Evolutionary conservation across 2,113 vertebrate species (phyloP).

Genomic region (Channa maculata): DNA sequence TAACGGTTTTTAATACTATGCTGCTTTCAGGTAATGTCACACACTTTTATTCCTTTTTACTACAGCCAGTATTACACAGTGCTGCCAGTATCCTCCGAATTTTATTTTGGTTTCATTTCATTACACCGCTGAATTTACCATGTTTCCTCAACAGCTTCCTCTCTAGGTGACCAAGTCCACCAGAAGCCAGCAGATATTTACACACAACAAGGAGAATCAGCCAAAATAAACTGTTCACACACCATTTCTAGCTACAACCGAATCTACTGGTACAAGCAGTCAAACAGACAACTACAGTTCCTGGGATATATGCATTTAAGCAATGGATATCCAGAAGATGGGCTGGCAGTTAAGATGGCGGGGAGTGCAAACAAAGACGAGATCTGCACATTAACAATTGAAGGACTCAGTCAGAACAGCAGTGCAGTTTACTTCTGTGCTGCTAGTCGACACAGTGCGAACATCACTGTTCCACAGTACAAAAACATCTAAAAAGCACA

Average conservation of each 20-base stretch:
- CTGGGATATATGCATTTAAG: conserved; percentile 23
- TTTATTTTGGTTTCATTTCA: no score
- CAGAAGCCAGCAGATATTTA: conserved; percentile 41
- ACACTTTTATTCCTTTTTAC: no score
- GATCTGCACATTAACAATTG: not conserved
- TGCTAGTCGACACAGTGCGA: conserved; percentile 8
- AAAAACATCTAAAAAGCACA: not conserved
- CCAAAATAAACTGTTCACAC: conserved; percentile 46
- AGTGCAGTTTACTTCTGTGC: conserved; percentile 21
- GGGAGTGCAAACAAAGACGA: not conserved
- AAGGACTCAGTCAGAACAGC: no score
- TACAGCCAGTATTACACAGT: no score
- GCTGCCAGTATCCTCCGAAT: no score
- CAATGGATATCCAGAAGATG: conserved; percentile 9
- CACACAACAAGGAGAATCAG: not conserved
- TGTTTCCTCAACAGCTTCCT: no score
- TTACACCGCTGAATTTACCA: no score
- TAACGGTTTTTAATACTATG: no score
- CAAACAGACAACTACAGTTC: conserved; percentile 11
- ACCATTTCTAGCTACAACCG: not conserved
- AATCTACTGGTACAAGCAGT: conserved; percentile 63
- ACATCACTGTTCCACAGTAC: not conserved
- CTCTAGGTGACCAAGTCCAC: conserved; percentile 7
- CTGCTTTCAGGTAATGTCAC: no score
- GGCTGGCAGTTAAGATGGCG: not conserved